phyloP scores from a whole-genome alignment of 23 tunicate genomes.

The Diplosoma virens region DNA sequence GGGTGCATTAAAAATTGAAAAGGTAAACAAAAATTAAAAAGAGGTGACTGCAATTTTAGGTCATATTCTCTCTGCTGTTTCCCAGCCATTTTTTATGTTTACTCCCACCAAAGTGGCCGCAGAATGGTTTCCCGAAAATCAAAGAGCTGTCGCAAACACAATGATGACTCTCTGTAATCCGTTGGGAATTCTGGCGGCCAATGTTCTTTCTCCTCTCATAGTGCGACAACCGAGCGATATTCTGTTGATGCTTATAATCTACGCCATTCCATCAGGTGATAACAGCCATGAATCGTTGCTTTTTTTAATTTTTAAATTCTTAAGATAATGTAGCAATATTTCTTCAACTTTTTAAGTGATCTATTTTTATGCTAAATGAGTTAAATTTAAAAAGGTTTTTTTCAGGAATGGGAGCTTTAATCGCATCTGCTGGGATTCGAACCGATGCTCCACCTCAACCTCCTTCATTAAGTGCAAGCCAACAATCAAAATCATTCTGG shows the following conservation, averaged over 20 bases:
- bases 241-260: slow-evolving; percentile 38
- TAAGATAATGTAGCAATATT: no score
- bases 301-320: no score
- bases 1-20: no score
- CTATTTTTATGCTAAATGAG: no score
- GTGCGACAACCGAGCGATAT: slow-evolving; percentile 42
- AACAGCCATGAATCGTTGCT: no score
- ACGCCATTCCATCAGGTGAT: slow-evolving; percentile 42
- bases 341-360: no score
- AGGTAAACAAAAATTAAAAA: background rate
- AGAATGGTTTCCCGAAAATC: slow-evolving; percentile 66
- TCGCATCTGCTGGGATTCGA: slow-evolving; percentile 43
- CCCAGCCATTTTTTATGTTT: slow-evolving; percentile 66
- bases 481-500: slow-evolving; percentile 39
- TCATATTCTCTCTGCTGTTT: slow-evolving; percentile 45
- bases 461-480: slow-evolving; percentile 57
- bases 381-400: no score
- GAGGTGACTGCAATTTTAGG: slow-evolving; percentile 36
- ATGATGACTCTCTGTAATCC: slow-evolving; percentile 46
- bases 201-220: slow-evolving; percentile 48
- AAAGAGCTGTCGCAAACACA: slow-evolving; percentile 63
- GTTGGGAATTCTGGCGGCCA: slow-evolving; percentile 59
- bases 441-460: slow-evolving; percentile 33
- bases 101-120: slow-evolving; percentile 71
- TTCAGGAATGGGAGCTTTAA: slow-evolving; percentile 33